phyloP scores from a whole-genome alignment of 2,888 invertebrate genomes.

The Platycnemis pennipes region DNA sequence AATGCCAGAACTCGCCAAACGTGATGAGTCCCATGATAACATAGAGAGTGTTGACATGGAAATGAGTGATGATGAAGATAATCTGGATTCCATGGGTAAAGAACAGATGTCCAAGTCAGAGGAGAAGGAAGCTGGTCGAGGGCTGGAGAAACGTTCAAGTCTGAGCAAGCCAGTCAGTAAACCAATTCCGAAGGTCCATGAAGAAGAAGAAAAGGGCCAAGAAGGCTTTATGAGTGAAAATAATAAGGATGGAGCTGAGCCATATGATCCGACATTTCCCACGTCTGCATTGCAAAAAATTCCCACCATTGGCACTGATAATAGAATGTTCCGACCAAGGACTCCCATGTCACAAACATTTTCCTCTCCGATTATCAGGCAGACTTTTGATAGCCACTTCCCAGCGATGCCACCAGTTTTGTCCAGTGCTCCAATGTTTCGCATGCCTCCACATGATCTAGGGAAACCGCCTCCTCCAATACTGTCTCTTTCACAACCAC shows the following conservation, averaged over 20 bases:
- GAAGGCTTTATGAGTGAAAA: conserved; percentile 51
- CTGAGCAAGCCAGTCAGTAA: not conserved
- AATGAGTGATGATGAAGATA: conserved; percentile 88
- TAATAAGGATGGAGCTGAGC: not conserved
- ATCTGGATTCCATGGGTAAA: conserved; percentile 16
- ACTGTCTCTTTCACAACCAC: conserved; percentile 44
- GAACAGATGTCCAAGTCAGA: conserved; percentile 60
- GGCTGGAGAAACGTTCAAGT: conserved; percentile 31
- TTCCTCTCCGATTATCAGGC: conserved; percentile 29
- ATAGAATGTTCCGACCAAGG: conserved; percentile 48
- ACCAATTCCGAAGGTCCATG: not conserved
- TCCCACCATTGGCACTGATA: conserved; percentile 47
- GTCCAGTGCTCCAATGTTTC: conserved; percentile 27
- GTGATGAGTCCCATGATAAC: conserved; percentile 81
- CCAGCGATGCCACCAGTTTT: conserved; percentile 50
- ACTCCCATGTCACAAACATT: conserved; percentile 49
- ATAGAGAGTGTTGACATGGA: conserved; percentile 93
- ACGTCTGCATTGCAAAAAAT: conserved; percentile 33
- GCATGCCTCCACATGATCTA: conserved; percentile 43
- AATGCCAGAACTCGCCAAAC: conserved; percentile 76
- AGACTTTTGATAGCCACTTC: conserved; percentile 51
- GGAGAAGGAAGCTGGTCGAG: conserved; percentile 32
- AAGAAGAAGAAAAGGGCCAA: not conserved
- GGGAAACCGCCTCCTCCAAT: conserved; percentile 44
- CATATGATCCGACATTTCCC: conserved; percentile 45